Percentiles rank a stretch among this genome's conserved stretches.
Evolutionary conservation across 2,113 vertebrate species (phyloP).

Genomic region (Tragulus kanchil): DNA sequence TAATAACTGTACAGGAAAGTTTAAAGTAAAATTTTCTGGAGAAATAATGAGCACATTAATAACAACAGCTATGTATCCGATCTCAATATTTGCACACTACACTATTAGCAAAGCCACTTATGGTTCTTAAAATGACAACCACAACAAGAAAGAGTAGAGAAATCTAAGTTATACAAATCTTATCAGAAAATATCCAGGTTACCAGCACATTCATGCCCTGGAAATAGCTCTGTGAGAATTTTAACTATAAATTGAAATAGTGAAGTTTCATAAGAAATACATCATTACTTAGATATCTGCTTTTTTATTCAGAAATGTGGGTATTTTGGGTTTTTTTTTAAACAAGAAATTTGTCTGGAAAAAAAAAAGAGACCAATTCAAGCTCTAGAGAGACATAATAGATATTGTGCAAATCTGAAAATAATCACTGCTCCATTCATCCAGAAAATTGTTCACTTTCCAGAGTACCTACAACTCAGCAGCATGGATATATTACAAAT

Average conservation of each 20-base stretch:
- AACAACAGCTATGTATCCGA: neutral
- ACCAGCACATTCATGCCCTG: neutral
- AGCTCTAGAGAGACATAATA: neutral
- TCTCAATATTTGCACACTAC: neutral
- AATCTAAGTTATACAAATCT: neutral
- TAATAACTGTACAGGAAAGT: neutral
- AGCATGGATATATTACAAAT: neutral
- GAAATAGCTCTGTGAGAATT: neutral
- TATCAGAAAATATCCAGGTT: neutral
- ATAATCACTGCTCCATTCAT: neutral
- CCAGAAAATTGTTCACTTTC: neutral
- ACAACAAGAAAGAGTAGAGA: neutral
- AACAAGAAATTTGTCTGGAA: neutral
- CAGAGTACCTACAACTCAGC: neutral
- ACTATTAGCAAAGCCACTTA: neutral
- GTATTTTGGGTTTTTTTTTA: neutral
- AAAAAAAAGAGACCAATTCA: neutral
- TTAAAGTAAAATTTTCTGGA: neutral
- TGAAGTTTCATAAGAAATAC: neutral
- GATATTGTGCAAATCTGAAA: neutral
- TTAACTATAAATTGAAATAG: neutral
- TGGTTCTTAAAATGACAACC: neutral
- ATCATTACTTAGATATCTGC: neutral
- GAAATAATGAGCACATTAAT: neutral
- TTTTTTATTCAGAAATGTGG: neutral